Base-by-base conservation (phyloP, 2,797 vertebrate genomes). In the Chrysocyon brachyurus region DNA sequence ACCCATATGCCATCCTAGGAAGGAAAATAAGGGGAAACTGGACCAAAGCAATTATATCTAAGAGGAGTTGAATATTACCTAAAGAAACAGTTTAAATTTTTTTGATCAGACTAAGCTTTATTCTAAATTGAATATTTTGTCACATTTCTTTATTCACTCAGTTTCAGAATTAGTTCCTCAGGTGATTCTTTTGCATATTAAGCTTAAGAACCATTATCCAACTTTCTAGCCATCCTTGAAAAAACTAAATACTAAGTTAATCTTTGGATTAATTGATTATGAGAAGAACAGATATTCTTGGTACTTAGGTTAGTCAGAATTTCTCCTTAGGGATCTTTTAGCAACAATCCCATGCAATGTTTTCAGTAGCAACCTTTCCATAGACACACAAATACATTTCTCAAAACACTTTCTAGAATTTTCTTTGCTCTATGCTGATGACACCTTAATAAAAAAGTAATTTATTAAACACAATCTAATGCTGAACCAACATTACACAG, bases 231-330 rank as follows among this genome's bases (percentile, higher is more conserved):
- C 49, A 66, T 90, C 33, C 33, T 84, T 31, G 28, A 26, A 79
- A 82, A 93, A 75, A 90, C 75, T 46, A n/a, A 94, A 93, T 91
- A 52, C 9, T 21, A 87, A 82, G 64, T 49, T 90, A 94, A 86
- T 82, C 33, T 87, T 52, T 63, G 6, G 21, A 89, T 93, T 90
- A 88, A 66, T n/a, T 90, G 75, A 91, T 88, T 40, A 72, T 19
- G 33, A 85, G 36, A 93, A 72, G 36, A 92, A 7, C 4, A 63
- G 75, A 75, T 63, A 87, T 63, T 90, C 77, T 68, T 46, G n/a
- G 36, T 70, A 40, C 54, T 92, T 90, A 86, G 66, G 17, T 85
- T 90, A 84, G 64, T 86, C n/a, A 66, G 63, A 97, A 96, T 87
- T 64, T 96, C 73, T 93, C n/a, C 28, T 15, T 14, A 21, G 40